Percentiles rank a stretch among this genome's conserved stretches.
These are phyloP conservation scores for Pinctada fucata DNA, from an alignment of 2,888 invertebrate genomes.

Conservation along the genomic window DNA sequence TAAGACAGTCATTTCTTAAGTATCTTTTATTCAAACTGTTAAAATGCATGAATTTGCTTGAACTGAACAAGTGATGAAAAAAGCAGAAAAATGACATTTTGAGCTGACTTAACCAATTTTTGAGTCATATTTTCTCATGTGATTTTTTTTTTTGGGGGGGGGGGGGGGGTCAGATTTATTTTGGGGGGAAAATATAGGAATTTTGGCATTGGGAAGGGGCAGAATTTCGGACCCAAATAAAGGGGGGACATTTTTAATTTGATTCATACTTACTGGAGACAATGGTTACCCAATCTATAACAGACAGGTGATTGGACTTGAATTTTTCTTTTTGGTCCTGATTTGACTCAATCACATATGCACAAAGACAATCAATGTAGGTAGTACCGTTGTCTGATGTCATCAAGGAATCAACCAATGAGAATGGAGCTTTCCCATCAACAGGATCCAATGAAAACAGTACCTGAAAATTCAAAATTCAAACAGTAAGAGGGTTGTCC, in stretches of 20 bases:
- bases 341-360: slow-evolving; percentile 81
- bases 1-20: no score
- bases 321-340: slow-evolving; percentile 69
- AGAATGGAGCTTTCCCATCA: slow-evolving; percentile 55
- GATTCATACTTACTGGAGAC: slow-evolving; percentile 61
- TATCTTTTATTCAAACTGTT: no score
- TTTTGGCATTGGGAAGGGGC: background rate
- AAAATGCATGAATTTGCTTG: no score
- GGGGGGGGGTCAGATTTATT: no score
- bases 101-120: background rate
- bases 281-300: slow-evolving; percentile 82
- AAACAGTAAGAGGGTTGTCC: no score
- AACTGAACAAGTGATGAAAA: no score
- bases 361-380: slow-evolving; percentile 82
- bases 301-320: slow-evolving; percentile 78
- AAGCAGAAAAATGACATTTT: no score
- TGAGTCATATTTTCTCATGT: background rate
- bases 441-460: slow-evolving; percentile 50
- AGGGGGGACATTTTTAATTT: no score
- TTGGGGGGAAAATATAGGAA: background rate
- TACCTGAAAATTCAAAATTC: slow-evolving; percentile 42
- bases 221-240: no score
- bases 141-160: no score
- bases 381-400: slow-evolving; percentile 49
- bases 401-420: slow-evolving; percentile 55